These are phyloP conservation scores for Casuarius casuarius DNA, from an alignment of 2,113 vertebrate species.

Conservation along the genomic window DNA sequence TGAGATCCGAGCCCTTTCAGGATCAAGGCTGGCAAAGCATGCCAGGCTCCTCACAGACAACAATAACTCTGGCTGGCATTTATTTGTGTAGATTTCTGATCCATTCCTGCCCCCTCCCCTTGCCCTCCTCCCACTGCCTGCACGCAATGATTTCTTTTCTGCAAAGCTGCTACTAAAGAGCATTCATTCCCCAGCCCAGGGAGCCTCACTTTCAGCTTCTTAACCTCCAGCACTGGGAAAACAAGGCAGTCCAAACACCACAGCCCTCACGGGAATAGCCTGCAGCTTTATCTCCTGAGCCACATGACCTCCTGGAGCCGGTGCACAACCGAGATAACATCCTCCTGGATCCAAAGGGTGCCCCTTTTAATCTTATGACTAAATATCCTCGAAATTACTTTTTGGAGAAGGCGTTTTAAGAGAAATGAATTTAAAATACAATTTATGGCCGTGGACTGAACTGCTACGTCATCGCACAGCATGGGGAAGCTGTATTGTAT, in stretches of 20 bases:
- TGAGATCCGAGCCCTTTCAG: rapidly evolving
- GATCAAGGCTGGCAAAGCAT: background rate
- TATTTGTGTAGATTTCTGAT: background rate
- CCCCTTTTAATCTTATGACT: constrained; percentile 18
- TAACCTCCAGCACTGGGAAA: background rate
- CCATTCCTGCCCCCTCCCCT: background rate
- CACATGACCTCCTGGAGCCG: constrained; percentile 18
- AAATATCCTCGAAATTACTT: constrained; percentile 2
- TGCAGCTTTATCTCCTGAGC: constrained; percentile 58
- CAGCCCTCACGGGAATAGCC: background rate
- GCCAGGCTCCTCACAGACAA: background rate
- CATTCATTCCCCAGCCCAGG: background rate
- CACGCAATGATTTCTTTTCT: background rate
- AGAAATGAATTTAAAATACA: constrained; percentile 24
- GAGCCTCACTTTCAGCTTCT: background rate
- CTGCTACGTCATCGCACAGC: background rate
- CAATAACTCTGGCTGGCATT: background rate
- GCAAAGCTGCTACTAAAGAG: background rate
- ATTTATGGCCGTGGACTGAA: background rate
- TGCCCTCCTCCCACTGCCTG: rapidly evolving
- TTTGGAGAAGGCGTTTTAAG: constrained; percentile 13
- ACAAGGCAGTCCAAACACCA: background rate
- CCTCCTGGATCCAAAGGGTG: background rate
- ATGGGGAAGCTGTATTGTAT: background rate
- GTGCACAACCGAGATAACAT: constrained; percentile 64